Base-by-base conservation (phyloP, 2,888 invertebrate genomes). In the Sylvicola cinctus region DNA sequence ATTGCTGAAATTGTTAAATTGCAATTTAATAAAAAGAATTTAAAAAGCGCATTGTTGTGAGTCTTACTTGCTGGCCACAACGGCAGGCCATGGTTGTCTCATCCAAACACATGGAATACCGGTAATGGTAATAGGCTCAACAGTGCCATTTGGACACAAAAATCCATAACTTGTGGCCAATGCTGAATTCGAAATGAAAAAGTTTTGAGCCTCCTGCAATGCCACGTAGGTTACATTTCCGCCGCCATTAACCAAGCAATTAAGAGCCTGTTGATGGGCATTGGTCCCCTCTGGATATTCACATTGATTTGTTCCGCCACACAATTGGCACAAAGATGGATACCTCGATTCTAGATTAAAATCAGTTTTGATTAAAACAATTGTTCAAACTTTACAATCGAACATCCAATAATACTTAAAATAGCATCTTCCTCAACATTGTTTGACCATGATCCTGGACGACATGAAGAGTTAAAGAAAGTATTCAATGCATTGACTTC, bases 391-490 rank as follows among this genome's bases (percentile, higher is more conserved):
- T 5, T 28, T 20, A 26, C 14, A 29, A 33, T 26, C 31, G 25
- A 27, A 35, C 31, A 29, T 16, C 15, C n/a, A 35, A 35, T 31
- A 35, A 31, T 55, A 77, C 77, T 74, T 10, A 75, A 58, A 32
- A 49, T 44, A 10, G 50, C 48, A 45, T 75, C 70, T 1, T 67
- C 51, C 0, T 58, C 50, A 0, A 44, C 40, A 40, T 72, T 68
- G 14, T 59, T 46, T 3, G 68, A 65, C 77, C 77, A 78, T 1
- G 55, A 48, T 1, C 81, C 81, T 4, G 81, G 81, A 32, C 78
- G 63, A 54, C 83, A 84, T 39, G 70, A 72, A 2, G 61, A 57
- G 1, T 65, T 62, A 60, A 83, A 81, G 60, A 72, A 76, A 2
- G 51, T 46, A 32, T 60, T 61, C 2, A 79, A 58, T 3, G 66